Base-by-base conservation (phyloP, 1,140 invertebrate genomes). In the Plutomurus gul region DNA sequence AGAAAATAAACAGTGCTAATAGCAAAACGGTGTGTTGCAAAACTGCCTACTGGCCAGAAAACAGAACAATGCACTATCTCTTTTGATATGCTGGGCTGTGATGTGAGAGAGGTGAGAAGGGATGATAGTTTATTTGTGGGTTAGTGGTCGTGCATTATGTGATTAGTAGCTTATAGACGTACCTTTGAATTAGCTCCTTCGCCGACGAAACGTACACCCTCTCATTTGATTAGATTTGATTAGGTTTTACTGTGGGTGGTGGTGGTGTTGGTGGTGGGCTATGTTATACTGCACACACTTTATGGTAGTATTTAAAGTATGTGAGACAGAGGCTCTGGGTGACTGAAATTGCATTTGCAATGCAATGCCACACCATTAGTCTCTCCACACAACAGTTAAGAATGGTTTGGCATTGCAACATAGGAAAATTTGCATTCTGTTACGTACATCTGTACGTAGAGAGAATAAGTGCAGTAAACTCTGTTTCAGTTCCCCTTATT, bases 401-500 rank as follows among this genome's bases (percentile, higher is more conserved):
- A n/a, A n/a, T n/a, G n/a, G n/a, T n/a, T n/a, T 43, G 56, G 36
- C 56, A 65, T 65, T 65, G 56, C 30, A 65, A 65, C 36, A 30
- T n/a, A n/a, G n/a, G n/a, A n/a, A n/a, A 65, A 65, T 65, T 65
- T 33, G 13, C 27, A 13, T 65, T 36, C 27, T n/a, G 56, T 65
- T 33, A 65, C 56, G 56, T n/a, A 33, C 36, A 43, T n/a, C 39
- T 43, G n/a, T n/a, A n/a, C n/a, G n/a, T n/a, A n/a, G n/a, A n/a
- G n/a, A n/a, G n/a, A n/a, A n/a, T n/a, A 65, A 65, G 56, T 65
- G 56, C 56, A 65, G 30, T 65, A 65, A 65, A 65, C 56, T 65
- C 56, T 27, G 56, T 65, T n/a, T 65, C 27, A 65, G 30, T 65
- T 33, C 16, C 7, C 56, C 56, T 33, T 65, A 65, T 65, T 65